These are phyloP conservation scores for Ictalurus furcatus DNA, from an alignment of 2,113 vertebrate species.

Conservation along the genomic window DNA sequence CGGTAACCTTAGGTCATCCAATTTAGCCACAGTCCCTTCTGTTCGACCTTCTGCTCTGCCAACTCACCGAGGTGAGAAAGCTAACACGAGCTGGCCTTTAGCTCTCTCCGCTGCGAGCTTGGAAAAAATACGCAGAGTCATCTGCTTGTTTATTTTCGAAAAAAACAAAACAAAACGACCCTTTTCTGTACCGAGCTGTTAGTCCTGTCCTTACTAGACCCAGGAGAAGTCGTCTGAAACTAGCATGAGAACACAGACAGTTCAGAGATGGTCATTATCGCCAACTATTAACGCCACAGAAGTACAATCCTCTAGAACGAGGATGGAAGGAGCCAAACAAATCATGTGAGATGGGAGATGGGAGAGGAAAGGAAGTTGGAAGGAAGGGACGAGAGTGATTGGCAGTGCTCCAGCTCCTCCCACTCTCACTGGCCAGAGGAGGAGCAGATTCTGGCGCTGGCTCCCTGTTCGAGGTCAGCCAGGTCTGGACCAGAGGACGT, in stretches of 20 bases:
- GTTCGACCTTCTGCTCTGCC: conserved; percentile 62
- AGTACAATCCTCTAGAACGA: not conserved
- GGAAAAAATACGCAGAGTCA: not conserved
- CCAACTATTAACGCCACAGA: not conserved
- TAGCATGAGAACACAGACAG: not conserved
- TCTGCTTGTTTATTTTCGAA: not conserved
- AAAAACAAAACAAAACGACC: not conserved
- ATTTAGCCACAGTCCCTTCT: conserved; percentile 65
- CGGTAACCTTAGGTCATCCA: conserved; percentile 68
- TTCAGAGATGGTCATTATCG: not conserved
- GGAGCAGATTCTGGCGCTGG: conserved; percentile 1
- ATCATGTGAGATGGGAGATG: not conserved
- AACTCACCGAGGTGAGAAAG: not conserved
- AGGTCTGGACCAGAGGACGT: conserved; percentile 6
- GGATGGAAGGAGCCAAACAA: not conserved
- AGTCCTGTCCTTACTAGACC: not conserved
- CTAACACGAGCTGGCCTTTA: not conserved
- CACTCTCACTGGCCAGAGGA: not conserved
- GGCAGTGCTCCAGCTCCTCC: conserved; percentile 11
- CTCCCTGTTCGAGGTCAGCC: not conserved
- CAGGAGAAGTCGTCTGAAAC: not conserved
- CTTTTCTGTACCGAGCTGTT: not conserved
- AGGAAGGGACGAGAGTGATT: not conserved
- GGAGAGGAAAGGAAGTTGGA: too few relatives aligned
- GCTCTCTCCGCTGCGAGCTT: not conserved